Evolutionary conservation across 2,888 invertebrate species (phyloP).

Genomic region (Hedya salicella): DNA sequence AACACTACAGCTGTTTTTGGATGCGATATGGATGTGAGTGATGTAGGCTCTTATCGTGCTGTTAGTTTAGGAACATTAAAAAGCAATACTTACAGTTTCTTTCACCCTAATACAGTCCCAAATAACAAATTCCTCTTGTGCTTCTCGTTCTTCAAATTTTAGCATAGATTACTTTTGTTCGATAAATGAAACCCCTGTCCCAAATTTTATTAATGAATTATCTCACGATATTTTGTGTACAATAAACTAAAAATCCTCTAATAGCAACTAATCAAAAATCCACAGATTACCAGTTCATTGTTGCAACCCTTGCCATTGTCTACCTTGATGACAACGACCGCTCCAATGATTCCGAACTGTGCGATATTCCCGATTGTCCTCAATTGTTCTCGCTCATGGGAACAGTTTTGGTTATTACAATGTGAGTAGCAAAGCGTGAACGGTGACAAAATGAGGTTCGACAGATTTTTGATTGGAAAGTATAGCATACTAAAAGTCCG

Average conservation of each 20-base stretch:
- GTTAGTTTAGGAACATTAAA: neutral
- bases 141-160: too few species aligned
- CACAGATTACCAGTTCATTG: slow-evolving; percentile 31
- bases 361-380: slow-evolving; percentile 21
- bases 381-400: slow-evolving; percentile 32
- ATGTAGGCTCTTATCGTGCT: neutral
- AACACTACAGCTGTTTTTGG: slow-evolving; percentile 35
- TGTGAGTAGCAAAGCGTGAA: slow-evolving; percentile 27
- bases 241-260: neutral
- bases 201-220: neutral
- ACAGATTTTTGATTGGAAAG: slow-evolving; percentile 28
- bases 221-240: neutral
- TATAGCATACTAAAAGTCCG: neutral
- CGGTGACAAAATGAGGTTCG: slow-evolving; percentile 21
- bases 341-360: slow-evolving; percentile 25
- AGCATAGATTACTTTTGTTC: too few species aligned
- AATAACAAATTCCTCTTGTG: too few species aligned
- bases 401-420: slow-evolving; percentile 27
- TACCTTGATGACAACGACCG: slow-evolving; percentile 31
- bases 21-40: slow-evolving; percentile 17
- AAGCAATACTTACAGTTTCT: neutral
- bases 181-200: neutral
- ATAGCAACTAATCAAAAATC: slow-evolving; percentile 23
- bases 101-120: neutral
- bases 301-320: slow-evolving; percentile 33